Evolutionary conservation across 2,888 invertebrate species (phyloP).

Genomic region (Allolobophora icterica): DNA sequence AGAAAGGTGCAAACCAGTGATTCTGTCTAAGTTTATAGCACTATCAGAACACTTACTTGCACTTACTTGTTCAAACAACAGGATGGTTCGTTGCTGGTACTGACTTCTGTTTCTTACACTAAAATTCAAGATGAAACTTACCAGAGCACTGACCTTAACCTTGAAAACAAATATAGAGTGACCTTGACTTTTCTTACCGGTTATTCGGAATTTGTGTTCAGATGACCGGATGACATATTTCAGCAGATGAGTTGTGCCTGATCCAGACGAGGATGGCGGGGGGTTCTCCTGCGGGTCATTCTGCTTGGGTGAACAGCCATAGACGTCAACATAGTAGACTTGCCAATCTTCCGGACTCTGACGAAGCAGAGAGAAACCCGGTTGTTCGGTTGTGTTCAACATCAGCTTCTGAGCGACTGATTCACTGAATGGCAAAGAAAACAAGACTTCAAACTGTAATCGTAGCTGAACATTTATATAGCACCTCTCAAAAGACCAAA

Average conservation of each 20-base stretch:
- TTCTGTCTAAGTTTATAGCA: too few relatives aligned
- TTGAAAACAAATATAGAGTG: background rate
- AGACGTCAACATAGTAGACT: background rate
- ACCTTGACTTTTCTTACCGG: background rate
- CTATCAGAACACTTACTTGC: too few relatives aligned
- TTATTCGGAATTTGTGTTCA: background rate
- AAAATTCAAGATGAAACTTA: too few relatives aligned
- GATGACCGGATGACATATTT: background rate
- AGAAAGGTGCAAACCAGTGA: too few relatives aligned
- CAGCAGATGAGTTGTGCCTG: background rate
- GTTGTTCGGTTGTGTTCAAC: background rate
- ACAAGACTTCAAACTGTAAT: background rate
- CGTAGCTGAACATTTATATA: too few relatives aligned
- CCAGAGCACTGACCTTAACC: background rate
- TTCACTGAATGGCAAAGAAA: background rate
- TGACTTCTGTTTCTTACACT: too few relatives aligned
- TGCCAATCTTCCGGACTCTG: background rate
- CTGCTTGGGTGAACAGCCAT: background rate
- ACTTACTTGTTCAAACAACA: too few relatives aligned
- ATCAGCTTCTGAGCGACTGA: background rate
- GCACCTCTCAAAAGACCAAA: too few relatives aligned
- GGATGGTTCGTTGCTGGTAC: too few relatives aligned
- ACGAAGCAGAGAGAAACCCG: background rate
- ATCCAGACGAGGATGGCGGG: background rate
- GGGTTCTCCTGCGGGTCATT: background rate